Evolutionary conservation across 1,140 invertebrate species (phyloP).

Genomic region (Chelonus insularis): DNA sequence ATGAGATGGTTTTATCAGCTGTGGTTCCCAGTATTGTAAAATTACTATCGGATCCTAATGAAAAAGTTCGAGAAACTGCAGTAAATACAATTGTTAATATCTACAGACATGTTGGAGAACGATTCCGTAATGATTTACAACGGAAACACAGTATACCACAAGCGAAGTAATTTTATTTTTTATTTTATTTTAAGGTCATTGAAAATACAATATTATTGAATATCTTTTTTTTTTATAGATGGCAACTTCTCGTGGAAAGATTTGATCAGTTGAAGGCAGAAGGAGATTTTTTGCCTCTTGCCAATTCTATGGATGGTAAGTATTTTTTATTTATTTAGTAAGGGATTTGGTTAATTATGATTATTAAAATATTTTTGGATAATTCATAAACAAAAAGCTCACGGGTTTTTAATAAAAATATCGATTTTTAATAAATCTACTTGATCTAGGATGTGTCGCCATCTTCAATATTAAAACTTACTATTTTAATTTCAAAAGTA

Average conservation of each 20-base stretch:
- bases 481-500: too few relatives aligned
- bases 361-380: too few relatives aligned
- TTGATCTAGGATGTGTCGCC: too few relatives aligned
- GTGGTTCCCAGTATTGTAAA: slow-evolving; percentile 83
- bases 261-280: slow-evolving; percentile 85
- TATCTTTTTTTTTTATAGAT: too few relatives aligned
- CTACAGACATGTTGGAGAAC: slow-evolving; percentile 92
- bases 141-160: slow-evolving; percentile 80
- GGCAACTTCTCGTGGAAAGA: slow-evolving; percentile 72
- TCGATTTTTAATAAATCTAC: too few relatives aligned
- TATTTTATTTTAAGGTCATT: slow-evolving; percentile 12
- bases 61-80: slow-evolving; percentile 84
- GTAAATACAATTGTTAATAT: slow-evolving; percentile 85
- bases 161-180: slow-evolving; percentile 66
- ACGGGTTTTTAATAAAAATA: too few relatives aligned
- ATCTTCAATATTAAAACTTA: too few relatives aligned
- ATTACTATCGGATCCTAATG: slow-evolving; percentile 86
- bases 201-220: too few relatives aligned
- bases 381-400: too few relatives aligned
- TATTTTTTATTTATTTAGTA: too few relatives aligned
- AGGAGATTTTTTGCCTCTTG: slow-evolving; percentile 79
- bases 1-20: slow-evolving; percentile 76
- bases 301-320: slow-evolving; percentile 59
- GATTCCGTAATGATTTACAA: slow-evolving; percentile 78
- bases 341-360: too few relatives aligned